Evolutionary conservation across 2,797 vertebrate species (phyloP).

Genomic region (Numenius phaeopus): DNA sequence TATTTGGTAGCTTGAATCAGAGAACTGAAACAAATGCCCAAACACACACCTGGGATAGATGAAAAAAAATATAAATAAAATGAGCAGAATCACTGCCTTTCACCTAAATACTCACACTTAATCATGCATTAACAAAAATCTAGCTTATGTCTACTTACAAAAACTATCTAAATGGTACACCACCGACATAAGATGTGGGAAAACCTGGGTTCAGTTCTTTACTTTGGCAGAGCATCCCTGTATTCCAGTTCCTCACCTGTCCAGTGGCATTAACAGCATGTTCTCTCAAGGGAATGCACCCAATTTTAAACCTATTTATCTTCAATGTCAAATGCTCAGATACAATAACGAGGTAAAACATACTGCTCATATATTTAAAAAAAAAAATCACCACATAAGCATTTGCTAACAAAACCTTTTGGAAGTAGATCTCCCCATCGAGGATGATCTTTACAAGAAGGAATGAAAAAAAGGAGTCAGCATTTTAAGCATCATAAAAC

Average conservation of each 20-base stretch:
- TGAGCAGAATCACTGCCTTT: not conserved
- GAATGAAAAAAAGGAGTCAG: conserved; percentile 19
- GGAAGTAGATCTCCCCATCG: not conserved
- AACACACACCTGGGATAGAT: not conserved
- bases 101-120: not conserved
- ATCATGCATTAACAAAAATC: not conserved
- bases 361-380: not conserved
- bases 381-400: not conserved
- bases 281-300: not conserved
- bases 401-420: not conserved
- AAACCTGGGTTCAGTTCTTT: not conserved
- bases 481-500: conserved; percentile 7
- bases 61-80: not conserved
- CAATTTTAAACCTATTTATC: not conserved
- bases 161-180: not conserved
- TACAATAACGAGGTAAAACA: not conserved
- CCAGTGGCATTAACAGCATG: not conserved
- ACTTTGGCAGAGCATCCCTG: not conserved
- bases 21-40: not conserved
- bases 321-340: not conserved
- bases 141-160: not conserved
- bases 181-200: not conserved
- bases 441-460: not conserved
- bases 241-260: not conserved
- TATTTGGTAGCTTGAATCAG: not conserved